Base-by-base conservation (phyloP, 1,140 invertebrate genomes). In the Megalopta genalis region DNA sequence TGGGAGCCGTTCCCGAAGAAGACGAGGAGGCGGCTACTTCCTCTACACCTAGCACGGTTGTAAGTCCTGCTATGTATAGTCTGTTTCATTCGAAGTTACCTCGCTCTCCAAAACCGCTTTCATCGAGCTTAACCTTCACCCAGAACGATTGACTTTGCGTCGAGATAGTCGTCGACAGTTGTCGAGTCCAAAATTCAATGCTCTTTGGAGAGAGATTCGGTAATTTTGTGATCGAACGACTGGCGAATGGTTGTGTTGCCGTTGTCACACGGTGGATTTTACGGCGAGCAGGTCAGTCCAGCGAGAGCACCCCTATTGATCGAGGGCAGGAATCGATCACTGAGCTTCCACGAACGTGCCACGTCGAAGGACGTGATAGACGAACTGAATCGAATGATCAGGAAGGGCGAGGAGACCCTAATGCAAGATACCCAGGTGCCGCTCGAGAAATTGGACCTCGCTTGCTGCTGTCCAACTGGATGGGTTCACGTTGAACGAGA, bases 401-500 rank as follows among this genome's bases (percentile, higher is more conserved):
- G 93, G n/a, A 94, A 94, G 74, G 94, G 93, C 1, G 94, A 94
- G 16, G 94, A 94, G 16, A 86, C 90, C 27, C 39, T 63, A 16
- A 72, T 84, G 21, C 86, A 88, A 21, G 89, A 91, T 49, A 67
- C 77, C 12, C 88, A 90, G 68, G 85, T 90, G 68, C 81, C 80
- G 71, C 68, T 90, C 16, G 92, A 92, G 46, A 92, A 92, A 77
- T 91, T 94, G 64, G 95, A 96, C 91, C 92, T 94, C 70, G 95
- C 95, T 23, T 94, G 95, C 82, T 95, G 95, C 89, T 95, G 95
- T 85, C 94, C 95, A 32, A 96, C 96, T 5, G 96, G 96, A 73
- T 97, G 96, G 96, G 94, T 97, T 77, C 96, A 96, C 90, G 95
- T 97, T 25, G 95, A 96, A 90, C 94, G 95, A 72, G 95, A 96